Evolutionary conservation across 1,140 invertebrate genomes (phyloP), one percentile per base, ranked within the genome.

Genomic region (Procambarus virginalis): DNA sequence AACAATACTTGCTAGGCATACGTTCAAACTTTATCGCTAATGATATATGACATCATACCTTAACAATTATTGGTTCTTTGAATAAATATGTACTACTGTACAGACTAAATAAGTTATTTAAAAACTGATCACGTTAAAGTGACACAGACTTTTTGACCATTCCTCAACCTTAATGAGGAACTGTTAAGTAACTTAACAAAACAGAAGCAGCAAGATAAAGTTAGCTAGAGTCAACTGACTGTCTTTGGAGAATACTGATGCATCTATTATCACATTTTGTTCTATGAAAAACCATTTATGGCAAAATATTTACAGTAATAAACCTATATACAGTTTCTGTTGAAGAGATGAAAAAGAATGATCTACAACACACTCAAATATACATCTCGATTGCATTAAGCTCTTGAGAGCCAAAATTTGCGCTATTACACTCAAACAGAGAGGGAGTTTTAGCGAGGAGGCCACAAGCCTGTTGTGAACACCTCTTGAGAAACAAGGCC

Each of bases 391-490:
- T 12, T 55, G 1, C 4, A 8, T 55, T 9, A 12, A 9, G 12
- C 12, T 55, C 12, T 9, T 12, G 8, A 34, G 34, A 34, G 34
- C 60, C 17, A 17, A 20, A 20, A 17, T 64, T 64, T 64, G 60
- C 60, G 17, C 60, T 64, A 20, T 64, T 64, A 64, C 12, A 64
- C 8, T 45, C 10, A 73, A 34, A 3, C 22, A 34, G 68, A 34
- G 20, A 73, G 3, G 5, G 5, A 34, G 60, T 20, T n/a, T 82
- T 51, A 87, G 45, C 85, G 85, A 12, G 70, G 68, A 22, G 87
- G 87, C 91, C 91, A 92, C 48, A 92, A 73, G 10, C 83, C 76
- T 34, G 34, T 91, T 78, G 73, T 84, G 79, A 92, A 91, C 70
- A 91, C 80, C 83, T 92, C 91, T 77, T 92, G 91, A 34, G 89